Percentiles rank a stretch among this genome's conserved stretches.
phyloP scores from a whole-genome alignment of 2,888 invertebrate genomes.

The Papilio gigon region DNA sequence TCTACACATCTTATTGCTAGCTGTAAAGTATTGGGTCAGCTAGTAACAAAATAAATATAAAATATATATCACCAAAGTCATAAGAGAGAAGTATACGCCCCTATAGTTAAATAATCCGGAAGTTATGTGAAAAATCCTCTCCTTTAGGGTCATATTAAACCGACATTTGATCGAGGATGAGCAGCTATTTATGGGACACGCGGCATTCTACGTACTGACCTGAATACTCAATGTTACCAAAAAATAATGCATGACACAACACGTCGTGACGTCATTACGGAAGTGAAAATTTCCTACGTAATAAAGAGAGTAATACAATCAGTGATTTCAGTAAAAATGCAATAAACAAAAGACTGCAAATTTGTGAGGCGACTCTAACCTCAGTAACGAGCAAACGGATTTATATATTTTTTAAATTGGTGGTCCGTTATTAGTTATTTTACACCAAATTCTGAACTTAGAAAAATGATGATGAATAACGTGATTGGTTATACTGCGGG shows the following conservation, averaged over 20 bases:
- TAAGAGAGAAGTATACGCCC: conserved; percentile 25
- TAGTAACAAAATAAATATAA: neutral
- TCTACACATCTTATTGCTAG: too few species aligned
- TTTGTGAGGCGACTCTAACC: too few species aligned
- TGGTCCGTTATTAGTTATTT: too few species aligned
- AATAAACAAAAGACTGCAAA: too few species aligned
- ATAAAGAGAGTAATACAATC: too few species aligned
- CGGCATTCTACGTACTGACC: conserved; percentile 23
- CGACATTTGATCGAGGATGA: conserved; percentile 33
- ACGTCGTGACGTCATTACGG: neutral
- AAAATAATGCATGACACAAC: neutral
- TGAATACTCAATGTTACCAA: conserved; percentile 22
- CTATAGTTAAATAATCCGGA: conserved; percentile 53
- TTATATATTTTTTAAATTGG: too few species aligned
- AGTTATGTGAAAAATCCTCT: conserved; percentile 78
- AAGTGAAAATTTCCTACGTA: neutral
- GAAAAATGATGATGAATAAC: too few species aligned
- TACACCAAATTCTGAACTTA: too few species aligned
- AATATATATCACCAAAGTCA: neutral
- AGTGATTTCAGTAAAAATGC: neutral
- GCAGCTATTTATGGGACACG: conserved; percentile 30
- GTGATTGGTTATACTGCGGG: too few species aligned
- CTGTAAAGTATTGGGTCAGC: too few species aligned
- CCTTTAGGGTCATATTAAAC: conserved; percentile 31
- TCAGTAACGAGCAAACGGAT: too few species aligned